These are phyloP conservation scores for Peromyscus maniculatus DNA, from an alignment of 2,113 vertebrate genomes.

Conservation along the genomic window DNA sequence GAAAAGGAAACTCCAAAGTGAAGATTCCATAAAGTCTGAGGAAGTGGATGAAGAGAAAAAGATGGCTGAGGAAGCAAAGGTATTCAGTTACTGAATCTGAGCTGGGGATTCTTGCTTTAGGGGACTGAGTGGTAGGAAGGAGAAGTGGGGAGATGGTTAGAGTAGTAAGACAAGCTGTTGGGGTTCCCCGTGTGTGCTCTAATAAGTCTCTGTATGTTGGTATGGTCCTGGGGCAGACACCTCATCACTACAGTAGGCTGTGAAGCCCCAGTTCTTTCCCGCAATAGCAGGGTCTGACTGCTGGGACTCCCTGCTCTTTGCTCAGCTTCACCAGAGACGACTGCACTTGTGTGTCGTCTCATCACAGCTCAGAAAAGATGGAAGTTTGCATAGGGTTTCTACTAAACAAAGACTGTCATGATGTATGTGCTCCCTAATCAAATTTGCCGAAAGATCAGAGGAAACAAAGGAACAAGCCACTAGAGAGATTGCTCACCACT, in stretches of 20 bases:
- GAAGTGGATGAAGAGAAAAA: conserved; percentile 98
- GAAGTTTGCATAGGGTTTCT: neutral
- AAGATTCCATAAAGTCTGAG: conserved; percentile 91
- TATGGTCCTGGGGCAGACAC: neutral
- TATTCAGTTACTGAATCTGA: conserved; percentile 77
- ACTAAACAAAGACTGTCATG: neutral
- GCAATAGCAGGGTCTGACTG: no score
- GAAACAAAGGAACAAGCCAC: no score
- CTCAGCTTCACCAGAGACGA: neutral
- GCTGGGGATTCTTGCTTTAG: neutral
- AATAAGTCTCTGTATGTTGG: neutral
- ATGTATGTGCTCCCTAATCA: no score
- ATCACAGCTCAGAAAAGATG: neutral
- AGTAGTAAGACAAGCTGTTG: neutral
- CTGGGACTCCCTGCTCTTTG: neutral
- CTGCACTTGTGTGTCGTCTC: neutral
- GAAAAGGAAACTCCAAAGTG: conserved; percentile 94
- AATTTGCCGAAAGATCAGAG: no score
- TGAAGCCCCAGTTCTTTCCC: neutral
- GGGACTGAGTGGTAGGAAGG: no score
- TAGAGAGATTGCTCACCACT: no score
- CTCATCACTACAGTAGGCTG: neutral
- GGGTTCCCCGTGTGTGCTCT: neutral
- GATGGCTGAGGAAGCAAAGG: conserved; percentile 97
- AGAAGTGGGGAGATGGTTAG: neutral